phyloP scores from a whole-genome alignment of 1,140 invertebrate genomes.

The Oedothorax gibbosus region DNA sequence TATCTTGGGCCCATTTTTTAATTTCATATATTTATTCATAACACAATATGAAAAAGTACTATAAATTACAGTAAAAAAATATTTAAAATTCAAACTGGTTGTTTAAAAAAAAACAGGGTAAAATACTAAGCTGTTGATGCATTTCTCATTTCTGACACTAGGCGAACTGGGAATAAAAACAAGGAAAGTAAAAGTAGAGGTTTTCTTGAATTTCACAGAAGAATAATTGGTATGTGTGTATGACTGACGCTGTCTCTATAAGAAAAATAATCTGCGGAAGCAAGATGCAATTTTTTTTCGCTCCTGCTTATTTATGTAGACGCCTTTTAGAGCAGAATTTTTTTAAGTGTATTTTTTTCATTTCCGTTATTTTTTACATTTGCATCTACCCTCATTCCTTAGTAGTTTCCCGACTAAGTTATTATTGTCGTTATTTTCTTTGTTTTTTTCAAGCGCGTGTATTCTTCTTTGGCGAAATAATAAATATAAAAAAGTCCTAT shows the following conservation, averaged over 20 bases:
- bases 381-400: slow-evolving; percentile 25
- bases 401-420: slow-evolving; percentile 4
- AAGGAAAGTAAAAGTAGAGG: slow-evolving; percentile 5
- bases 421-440: slow-evolving; percentile 19
- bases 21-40: too few species aligned
- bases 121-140: background rate
- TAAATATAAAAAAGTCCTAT: slow-evolving; percentile 18
- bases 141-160: background rate
- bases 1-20: too few species aligned
- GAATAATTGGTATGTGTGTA: slow-evolving; percentile 36
- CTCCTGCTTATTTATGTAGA: slow-evolving; percentile 34
- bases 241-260: slow-evolving; percentile 35
- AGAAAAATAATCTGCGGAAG: slow-evolving; percentile 42
- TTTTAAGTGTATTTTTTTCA: slow-evolving; percentile 44
- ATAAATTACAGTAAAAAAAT: too few species aligned
- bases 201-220: slow-evolving; percentile 43
- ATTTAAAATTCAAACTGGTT: background rate
- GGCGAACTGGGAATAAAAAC: slow-evolving; percentile 40
- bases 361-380: slow-evolving; percentile 39
- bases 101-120: background rate
- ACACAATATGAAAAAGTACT: too few species aligned
- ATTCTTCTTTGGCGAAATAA: too few species aligned
- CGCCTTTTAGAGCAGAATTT: slow-evolving; percentile 19
- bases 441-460: background rate
- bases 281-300: background rate